phyloP scores from a whole-genome alignment of 1,140 invertebrate genomes.

The Caerostris darwini region DNA sequence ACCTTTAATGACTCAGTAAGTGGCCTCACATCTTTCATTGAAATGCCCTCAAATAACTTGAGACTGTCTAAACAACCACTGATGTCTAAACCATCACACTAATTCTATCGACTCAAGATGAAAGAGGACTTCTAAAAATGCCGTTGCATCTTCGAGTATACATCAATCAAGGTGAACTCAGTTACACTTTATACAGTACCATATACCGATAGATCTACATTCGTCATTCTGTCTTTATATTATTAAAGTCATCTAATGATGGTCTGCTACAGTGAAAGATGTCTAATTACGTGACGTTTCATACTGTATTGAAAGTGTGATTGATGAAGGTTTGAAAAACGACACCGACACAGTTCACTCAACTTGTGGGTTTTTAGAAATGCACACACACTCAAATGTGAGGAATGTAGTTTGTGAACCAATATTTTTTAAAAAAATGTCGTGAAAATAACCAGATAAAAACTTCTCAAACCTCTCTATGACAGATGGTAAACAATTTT shows the following conservation, averaged over 20 bases:
- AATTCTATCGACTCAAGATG: background rate
- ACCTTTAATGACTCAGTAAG: slow-evolving; percentile 66
- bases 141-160: background rate
- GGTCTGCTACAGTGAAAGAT: background rate
- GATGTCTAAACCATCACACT: slow-evolving; percentile 41
- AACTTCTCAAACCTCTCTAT: background rate
- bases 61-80: slow-evolving; percentile 64
- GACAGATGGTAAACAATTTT: background rate
- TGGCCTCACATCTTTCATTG: slow-evolving; percentile 38
- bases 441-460: background rate
- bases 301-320: slow-evolving; percentile 4
- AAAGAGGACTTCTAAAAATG: slow-evolving; percentile 3
- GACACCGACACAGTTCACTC: background rate
- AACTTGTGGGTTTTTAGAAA: background rate
- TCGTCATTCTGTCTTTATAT: background rate
- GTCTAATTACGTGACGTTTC: background rate
- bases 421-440: background rate
- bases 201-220: background rate
- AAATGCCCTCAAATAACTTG: slow-evolving; percentile 70
- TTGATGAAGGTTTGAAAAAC: slow-evolving; percentile 11
- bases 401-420: background rate
- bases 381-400: background rate
- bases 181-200: background rate
- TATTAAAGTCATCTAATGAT: background rate
- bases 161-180: slow-evolving; percentile 55